Evolutionary conservation across 2,888 invertebrate species (phyloP), one percentile per base, ranked within the genome.

Genomic region (Acrobasis consociella): DNA sequence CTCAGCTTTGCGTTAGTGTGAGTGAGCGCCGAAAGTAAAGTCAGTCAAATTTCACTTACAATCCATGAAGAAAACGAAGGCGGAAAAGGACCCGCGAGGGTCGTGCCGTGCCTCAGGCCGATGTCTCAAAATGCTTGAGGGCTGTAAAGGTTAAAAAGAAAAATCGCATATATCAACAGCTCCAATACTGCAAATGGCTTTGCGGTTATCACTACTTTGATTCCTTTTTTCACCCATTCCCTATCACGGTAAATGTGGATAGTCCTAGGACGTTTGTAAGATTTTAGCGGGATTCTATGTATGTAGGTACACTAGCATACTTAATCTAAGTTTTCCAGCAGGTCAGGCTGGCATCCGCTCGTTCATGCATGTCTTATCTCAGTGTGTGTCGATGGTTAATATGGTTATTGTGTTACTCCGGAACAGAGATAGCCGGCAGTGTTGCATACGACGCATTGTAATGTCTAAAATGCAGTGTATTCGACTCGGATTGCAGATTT

Each of bases 391-490:
- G 22, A 59, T 59, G 59, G 59, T 49, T 15, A 59, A 49, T 59
- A 59, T 59, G 59, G 59, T 59, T 15, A 59, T 59, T 59, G 59
- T 59, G 9, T 59, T 49, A 37, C 46, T 58, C 11, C 46, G 46
- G 58, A 46, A 58, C 37, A 50, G 50, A 58, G 59, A 59, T 59
- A 37, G 59, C 13, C 8, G 58, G 49, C 59, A 49, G 49, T 49
- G 49, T 49, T 59, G 60, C 60, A 50, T 38, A 49, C 59, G 60
- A 51, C 51, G 16, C 60, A 39, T 39, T 60, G 60, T 42, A 50
- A 38, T 39, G 60, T 50, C 17, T 51, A 60, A 52, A 60, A 51
- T 60, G 42, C 42, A 22, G n/a, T 39, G 42, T 42, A 56, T 56
- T 56, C 46, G 62, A 22, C 10, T 37, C 13, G 22, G 17, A 51